Evolutionary conservation across 2,888 invertebrate genomes (phyloP), one percentile per base, ranked within the genome.

Genomic region (Sinotaia quadrata): DNA sequence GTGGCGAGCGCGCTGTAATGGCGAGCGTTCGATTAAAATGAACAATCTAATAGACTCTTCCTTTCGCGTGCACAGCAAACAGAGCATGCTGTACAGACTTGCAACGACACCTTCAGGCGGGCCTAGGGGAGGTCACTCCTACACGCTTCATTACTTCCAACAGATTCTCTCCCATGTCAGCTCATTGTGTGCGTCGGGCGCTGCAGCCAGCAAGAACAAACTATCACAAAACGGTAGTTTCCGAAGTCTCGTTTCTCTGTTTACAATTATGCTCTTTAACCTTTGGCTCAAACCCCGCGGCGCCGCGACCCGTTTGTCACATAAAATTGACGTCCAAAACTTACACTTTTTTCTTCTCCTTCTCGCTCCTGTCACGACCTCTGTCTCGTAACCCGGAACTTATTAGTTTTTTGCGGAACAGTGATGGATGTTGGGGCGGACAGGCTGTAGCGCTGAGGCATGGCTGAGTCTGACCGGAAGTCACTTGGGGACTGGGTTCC

Each of bases 21-120:
- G 56, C 54, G 65, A 41, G 37, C 37, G 65, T 41, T 41, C 54
- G 65, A 65, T 65, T 65, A 65, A 65, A 65, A 54, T 47, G 65
- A 65, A 56, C 65, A 65, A 65, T 65, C 66, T 65, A 72, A 72
- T 72, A 68, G 66, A 36, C 68, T 47, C 72, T 68, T 72, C 37
- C 59, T 34, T 34, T n/a, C 44, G 47, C 59, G 63, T 44, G 68
- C 63, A 49, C 66, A n/a, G 66, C 58, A 72, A 68, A 72, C 68
- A 68, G 31, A 34, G 41, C 41, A 36, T 31, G 15, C 36, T 24
- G 21, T 15, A 60, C 27, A 31, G 27, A 36, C 34, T 36, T 12
- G 27, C 49, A 18, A 41, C 41, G n/a, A 2, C 15, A 2, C n/a
- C 12, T 7, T 7, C 15, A 33, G 34, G 51, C 12, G 5, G 34